Percentiles rank a stretch among this genome's conserved stretches.
phyloP scores from a whole-genome alignment of 2,888 invertebrate species.

The Protophormia terraenovae region DNA sequence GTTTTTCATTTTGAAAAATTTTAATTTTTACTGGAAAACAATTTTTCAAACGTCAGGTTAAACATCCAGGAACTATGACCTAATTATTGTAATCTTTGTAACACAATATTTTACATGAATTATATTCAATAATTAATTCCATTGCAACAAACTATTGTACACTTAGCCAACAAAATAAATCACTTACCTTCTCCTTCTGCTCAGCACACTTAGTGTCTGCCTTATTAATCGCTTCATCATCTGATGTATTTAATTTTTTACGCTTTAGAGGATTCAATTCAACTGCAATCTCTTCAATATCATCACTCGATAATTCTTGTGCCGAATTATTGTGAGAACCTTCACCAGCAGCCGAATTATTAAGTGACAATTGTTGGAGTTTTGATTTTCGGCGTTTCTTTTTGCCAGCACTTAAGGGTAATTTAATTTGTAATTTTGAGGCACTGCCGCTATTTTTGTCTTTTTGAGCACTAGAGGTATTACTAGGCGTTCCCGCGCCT shows the following conservation, averaged over 20 bases:
- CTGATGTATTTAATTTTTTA: constrained; percentile 67
- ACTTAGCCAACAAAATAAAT: too few species aligned
- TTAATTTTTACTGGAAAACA: too few species aligned
- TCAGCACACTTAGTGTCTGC: background rate
- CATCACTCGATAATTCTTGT: constrained; percentile 74
- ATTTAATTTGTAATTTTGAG: constrained; percentile 75
- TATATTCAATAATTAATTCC: too few species aligned
- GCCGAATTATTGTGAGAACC: constrained; percentile 30
- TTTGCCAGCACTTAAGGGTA: constrained; percentile 74
- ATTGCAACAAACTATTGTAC: too few species aligned
- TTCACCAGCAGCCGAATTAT: constrained; percentile 12
- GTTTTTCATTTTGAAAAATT: too few species aligned
- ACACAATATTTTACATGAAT: too few species aligned
- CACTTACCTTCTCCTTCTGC: constrained; percentile 17
- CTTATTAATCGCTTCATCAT: background rate
- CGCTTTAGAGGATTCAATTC: constrained; percentile 75
- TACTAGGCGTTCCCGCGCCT: constrained; percentile 67
- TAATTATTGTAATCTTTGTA: too few species aligned
- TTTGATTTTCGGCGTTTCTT: constrained; percentile 73
- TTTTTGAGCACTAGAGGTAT: constrained; percentile 39
- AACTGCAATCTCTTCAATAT: constrained; percentile 71
- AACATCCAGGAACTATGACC: too few species aligned
- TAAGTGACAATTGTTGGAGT: constrained; percentile 25
- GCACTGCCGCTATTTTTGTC: constrained; percentile 53
- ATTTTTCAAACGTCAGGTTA: too few species aligned